Evolutionary conservation across 2,797 vertebrate species (phyloP).

Genomic region (Glyptemys insculpta): DNA sequence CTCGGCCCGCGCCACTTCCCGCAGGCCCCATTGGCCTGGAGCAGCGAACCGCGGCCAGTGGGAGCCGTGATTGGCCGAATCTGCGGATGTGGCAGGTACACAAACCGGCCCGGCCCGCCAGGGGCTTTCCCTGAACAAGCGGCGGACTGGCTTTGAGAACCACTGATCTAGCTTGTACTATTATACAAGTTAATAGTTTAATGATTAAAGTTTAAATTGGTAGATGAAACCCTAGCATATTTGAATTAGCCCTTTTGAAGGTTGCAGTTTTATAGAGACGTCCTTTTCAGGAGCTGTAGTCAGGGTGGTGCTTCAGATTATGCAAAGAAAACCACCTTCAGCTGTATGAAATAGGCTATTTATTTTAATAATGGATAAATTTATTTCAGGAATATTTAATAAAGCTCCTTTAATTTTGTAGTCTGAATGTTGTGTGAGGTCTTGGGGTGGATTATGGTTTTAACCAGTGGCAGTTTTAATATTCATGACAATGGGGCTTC

Average conservation of each 20-base stretch:
- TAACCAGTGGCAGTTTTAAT: background rate
- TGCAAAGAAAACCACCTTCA: background rate
- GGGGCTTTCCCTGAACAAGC: no score
- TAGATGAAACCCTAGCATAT: background rate
- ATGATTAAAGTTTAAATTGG: background rate
- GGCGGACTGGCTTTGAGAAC: no score
- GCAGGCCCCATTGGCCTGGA: no score
- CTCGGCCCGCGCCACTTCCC: no score
- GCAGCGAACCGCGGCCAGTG: no score
- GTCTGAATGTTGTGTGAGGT: background rate
- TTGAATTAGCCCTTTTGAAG: background rate
- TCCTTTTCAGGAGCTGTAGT: fast-evolving
- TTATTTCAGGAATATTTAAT: background rate
- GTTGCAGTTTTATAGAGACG: background rate
- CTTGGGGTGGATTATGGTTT: background rate
- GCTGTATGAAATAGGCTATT: background rate
- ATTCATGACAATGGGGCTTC: background rate
- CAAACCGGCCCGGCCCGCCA: no score
- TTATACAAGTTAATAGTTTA: background rate
- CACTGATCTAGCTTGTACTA: background rate
- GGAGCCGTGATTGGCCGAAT: no score
- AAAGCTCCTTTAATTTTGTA: background rate
- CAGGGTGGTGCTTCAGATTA: fast-evolving
- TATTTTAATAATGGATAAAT: background rate
- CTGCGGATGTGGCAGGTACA: no score